Evolutionary conservation across 2,888 invertebrate species (phyloP), one percentile per base, ranked within the genome.

Genomic region (Caenorhabditis drosophilae): DNA sequence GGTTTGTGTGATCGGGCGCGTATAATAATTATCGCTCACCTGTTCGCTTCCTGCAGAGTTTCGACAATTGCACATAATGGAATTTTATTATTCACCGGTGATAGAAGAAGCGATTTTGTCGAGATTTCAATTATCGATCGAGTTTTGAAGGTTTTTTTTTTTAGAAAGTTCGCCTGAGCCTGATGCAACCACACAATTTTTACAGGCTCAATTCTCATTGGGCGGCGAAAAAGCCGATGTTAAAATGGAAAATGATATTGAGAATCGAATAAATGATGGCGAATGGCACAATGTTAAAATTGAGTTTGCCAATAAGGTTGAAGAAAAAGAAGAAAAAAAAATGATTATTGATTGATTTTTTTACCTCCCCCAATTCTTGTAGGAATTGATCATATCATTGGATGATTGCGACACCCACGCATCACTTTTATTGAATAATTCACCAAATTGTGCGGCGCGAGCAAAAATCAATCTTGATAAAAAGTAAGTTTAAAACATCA

Each of bases 261-360:
- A 72, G 45, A 80, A 80, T 50, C 63, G 78, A 40, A 66, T 81
- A 22, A 78, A 79, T 48, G 77, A 81, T 44, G 81, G 81, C 2
- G 71, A 79, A 41, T 81, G 81, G 81, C 81, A 82, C 52, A 76
- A 55, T 16, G 58, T 81, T 4, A 64, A 46, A 15, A 27, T 81
- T 18, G 67, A 70, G 45, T 80, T 69, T 46, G 70, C 66, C 23
- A 70, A 81, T 44, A 64, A 67, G 51, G 80, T 80, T 51, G n/a
- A n/a, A n/a, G n/a, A n/a, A n/a, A n/a, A n/a, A n/a, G n/a, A n/a
- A n/a, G n/a, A n/a, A 41, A 9, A 16, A 20, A 12, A n/a, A 40
- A 15, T 53, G 9, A 38, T 46, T 9, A 31, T 31, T 31, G 12
- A 31, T 31, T 31, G 12, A 31, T 12, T 12, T 36, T 2, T 7